Conservation (phyloP, 2,797 vertebrate genomes). For the Tapera naevia region DNA sequence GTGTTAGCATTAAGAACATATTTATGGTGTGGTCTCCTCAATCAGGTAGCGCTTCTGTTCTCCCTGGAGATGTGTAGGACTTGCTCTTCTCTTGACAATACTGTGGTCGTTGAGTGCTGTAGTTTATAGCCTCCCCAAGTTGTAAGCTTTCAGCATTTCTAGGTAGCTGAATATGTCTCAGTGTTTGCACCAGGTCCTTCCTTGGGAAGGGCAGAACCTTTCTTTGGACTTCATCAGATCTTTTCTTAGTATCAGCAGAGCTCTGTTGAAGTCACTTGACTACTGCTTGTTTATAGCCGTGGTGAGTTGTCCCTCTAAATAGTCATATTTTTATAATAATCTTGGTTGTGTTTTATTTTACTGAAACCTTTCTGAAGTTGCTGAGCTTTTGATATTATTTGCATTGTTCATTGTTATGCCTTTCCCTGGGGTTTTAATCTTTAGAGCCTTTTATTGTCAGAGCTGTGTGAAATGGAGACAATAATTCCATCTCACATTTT, state of each 20-base stretch:
- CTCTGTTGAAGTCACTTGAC: conserved; percentile 17
- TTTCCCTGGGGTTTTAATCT: background rate
- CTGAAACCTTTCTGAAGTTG: background rate
- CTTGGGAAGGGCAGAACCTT: background rate
- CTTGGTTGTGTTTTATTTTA: background rate
- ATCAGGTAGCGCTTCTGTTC: conserved; percentile 20
- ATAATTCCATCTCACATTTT: background rate
- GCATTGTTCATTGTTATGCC: background rate
- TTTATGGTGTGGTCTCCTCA: conserved; percentile 27
- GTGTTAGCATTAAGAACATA: conserved; percentile 46
- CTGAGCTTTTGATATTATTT: background rate
- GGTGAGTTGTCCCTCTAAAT: background rate
- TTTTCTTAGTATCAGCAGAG: background rate
- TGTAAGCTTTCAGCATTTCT: conserved; percentile 46
- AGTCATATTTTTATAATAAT: background rate
- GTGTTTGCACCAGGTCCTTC: background rate
- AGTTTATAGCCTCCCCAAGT: background rate
- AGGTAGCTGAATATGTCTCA: background rate
- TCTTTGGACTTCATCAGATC: conserved; percentile 14
- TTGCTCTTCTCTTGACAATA: background rate
- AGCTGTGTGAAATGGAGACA: background rate
- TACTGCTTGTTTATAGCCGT: background rate
- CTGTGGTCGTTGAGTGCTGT: background rate
- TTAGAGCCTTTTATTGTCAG: background rate
- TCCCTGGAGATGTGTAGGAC: background rate